Conservation (phyloP, 2,797 vertebrate species). For the Anguilla anguilla region DNA sequence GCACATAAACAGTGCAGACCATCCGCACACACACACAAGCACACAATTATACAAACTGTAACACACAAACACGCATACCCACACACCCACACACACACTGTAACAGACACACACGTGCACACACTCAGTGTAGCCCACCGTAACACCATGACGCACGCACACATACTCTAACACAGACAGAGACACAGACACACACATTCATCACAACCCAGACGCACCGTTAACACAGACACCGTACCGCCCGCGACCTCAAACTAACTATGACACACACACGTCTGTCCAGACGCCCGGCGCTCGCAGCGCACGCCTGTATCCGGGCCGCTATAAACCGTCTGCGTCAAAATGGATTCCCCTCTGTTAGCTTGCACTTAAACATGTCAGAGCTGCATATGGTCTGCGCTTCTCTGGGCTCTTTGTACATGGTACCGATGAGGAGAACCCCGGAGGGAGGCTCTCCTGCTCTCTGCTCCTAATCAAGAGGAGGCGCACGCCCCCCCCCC, state of each 20-base stretch:
- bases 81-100: background rate
- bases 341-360: slow-evolving; percentile 63
- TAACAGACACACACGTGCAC: background rate
- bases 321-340: slow-evolving; percentile 49
- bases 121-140: background rate
- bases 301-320: slow-evolving; percentile 53
- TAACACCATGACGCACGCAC: slow-evolving; percentile 23
- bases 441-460: background rate
- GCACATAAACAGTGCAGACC: too few relatives aligned
- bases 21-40: background rate
- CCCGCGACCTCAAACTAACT: background rate
- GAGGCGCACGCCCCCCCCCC: slow-evolving; percentile 48
- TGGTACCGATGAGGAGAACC: background rate
- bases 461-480: slow-evolving; percentile 58
- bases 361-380: slow-evolving; percentile 67
- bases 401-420: slow-evolving; percentile 54
- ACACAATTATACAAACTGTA: background rate
- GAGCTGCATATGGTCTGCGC: slow-evolving; percentile 62
- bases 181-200: slow-evolving; percentile 8
- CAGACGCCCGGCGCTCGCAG: slow-evolving; percentile 54
- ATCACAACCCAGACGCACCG: slow-evolving; percentile 20
- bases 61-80: background rate
- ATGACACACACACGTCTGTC: background rate
- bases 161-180: background rate
- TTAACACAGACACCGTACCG: background rate